phyloP scores from a whole-genome alignment of 1,140 invertebrate genomes.

The Goniozus legneri region DNA sequence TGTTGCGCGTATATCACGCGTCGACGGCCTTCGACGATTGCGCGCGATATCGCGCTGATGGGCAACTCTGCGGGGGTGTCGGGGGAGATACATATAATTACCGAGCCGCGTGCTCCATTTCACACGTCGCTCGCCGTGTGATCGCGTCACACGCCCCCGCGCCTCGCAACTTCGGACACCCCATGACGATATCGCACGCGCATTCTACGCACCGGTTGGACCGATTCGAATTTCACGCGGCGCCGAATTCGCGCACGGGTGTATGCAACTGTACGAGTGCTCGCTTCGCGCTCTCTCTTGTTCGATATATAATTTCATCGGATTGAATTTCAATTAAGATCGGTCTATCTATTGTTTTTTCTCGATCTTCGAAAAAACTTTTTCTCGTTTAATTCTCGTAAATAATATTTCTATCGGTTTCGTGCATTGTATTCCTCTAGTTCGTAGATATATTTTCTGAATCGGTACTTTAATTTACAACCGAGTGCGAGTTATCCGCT shows the following conservation, averaged over 20 bases:
- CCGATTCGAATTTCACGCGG: conserved; percentile 22
- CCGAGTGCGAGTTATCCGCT: neutral
- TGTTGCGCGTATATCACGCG: too few species aligned
- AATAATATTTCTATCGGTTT: neutral
- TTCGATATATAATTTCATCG: too few species aligned
- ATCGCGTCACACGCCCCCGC: conserved; percentile 50
- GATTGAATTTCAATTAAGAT: too few species aligned
- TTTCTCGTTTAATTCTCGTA: conserved; percentile 4
- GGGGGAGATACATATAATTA: conserved; percentile 53
- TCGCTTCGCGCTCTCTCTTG: too few species aligned
- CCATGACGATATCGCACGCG: conserved; percentile 22
- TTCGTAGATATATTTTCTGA: neutral
- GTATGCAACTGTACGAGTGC: too few species aligned
- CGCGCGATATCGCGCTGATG: too few species aligned
- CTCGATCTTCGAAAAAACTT: too few species aligned
- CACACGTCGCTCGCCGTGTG: conserved; percentile 51
- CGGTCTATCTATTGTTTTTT: too few species aligned
- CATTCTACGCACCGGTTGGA: conserved; percentile 25
- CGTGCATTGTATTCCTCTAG: neutral
- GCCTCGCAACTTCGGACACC: conserved; percentile 34
- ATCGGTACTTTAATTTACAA: neutral
- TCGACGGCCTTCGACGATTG: too few species aligned
- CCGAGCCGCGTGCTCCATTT: conserved; percentile 49
- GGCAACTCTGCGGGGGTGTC: conserved; percentile 15
- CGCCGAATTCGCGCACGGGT: neutral